Base-by-base conservation (phyloP, 1,140 invertebrate genomes). In the Bacillus rossius region DNA sequence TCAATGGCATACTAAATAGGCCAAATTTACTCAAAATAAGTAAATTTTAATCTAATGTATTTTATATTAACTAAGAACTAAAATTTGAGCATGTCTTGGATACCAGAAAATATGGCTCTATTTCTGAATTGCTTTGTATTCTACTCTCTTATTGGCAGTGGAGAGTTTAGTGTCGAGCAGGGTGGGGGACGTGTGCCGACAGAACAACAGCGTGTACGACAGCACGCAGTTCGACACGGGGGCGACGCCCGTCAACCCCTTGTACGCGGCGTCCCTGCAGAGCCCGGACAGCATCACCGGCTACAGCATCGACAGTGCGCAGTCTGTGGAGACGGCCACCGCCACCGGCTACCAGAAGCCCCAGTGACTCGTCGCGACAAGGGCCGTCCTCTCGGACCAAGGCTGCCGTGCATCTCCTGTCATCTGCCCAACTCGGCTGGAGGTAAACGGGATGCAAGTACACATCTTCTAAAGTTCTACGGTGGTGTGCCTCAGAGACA, bases 191-290 rank as follows among this genome's bases (percentile, higher is more conserved):
- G 70, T 73, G 71, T 76, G 75, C 71, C 79, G 79, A 64, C 79
- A 87, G 84, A 86, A 83, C 64, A 84, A 84, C 75, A 86, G 82
- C 67, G 83, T 87, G 54, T 89, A 89, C 70, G 87, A 90, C 72
- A 89, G 86, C 68, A 90, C 88, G 49, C 81, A 89, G 59, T 88
- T 90, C 73, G 82, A 83, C 70, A 81, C 79, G 16, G 82, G 81
- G 43, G 78, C 78, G 5, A 84, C 83, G 4, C 84, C 84, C 22
- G 80, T 85, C 69, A 86, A 87, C 68, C 84, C 84, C 3, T 74
- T 85, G 26, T 87, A 88, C 69, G 82, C 84, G 60, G 84, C 85
- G 34, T 87, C 85, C 2, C 75, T 88, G 17, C 85, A 88, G 71
- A 87, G 85, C 67, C 86, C 86, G 26, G 86, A 88, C 71, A 87